Base-by-base conservation (phyloP, 2,797 vertebrate genomes). In the Eospalax fontanierii region DNA sequence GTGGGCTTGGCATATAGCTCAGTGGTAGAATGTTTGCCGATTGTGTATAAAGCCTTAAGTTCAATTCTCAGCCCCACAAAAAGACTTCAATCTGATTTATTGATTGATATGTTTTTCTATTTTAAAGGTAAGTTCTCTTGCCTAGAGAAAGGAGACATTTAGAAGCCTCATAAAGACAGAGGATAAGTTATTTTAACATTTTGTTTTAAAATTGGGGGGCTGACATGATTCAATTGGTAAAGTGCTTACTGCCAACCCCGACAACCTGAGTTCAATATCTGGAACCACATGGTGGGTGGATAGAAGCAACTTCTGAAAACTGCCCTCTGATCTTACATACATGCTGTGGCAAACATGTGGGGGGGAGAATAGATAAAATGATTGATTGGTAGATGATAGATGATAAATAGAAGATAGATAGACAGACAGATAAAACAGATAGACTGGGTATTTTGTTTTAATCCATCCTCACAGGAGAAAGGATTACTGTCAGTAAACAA, bases 111-210 rank as follows among this genome's bases (percentile, higher is more conserved):
- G 5, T 35, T 54, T 57, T 83, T 57, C 96, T 96, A 43, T 16
- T 96, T 95, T 97, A 38, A 96, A 50, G 3, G 50, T 40, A 89
- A 57, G 14, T 97, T 94, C 73, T 95, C 93, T 98, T 96, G 38
- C 30, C 91, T 1, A 57, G 73, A 96, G 88, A 95, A 89, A 90
- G 92, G 94, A 95, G 28, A 87, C 90, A 87, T 79, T 83, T 96
- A 61, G 74, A 76, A 93, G 16, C 38, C 82, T 86, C 40, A 38
- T 30, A 93, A 83, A 79, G 15, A 57, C 21, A 35, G 3, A 95
- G 89, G 46, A 46, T 4, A 96, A 95, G 63, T 87, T 90, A 92
- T 40, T 18, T 70, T 35, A 65, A 89, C 50, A 94, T 94, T 3
- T 73, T 93, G 43, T 30, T 30, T 30, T 22, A 66, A 66, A 66